Evolutionary conservation across 2,113 vertebrate species (phyloP), one percentile per base, ranked within the genome.

Genomic region (Chaetops frenatus): DNA sequence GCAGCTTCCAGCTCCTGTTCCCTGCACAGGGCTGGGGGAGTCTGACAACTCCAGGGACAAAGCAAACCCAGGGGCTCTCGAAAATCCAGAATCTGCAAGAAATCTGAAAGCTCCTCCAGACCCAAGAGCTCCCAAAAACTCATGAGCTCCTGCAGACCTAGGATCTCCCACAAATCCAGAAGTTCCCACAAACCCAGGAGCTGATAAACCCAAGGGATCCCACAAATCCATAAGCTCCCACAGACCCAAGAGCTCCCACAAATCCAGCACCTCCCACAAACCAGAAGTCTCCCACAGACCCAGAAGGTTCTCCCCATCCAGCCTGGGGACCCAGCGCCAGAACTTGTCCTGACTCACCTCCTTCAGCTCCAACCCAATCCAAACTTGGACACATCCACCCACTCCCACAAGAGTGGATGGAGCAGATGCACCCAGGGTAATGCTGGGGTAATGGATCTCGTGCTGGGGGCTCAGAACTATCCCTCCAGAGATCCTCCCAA

Each of bases 401-500:
- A 28, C 7, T 14, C 61, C 56, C 20, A 12, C n/a, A 2, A 2
- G 62, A 65, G 15, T 5, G 36, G 44, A 50, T 11, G 22, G 50
- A 80, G 22, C 48, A 33, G 50, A 57, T 1, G 11, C 16, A 45
- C 2, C 60, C 35, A 3, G 38, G 48, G 9, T 22, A 25, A 4
- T 4, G 9, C 6, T 45, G 7, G 6, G 44, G 3, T 45, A 1
- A 3, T 6, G 21, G 74, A 48, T 36, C 33, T 20, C 28, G 9
- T 0, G 7, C 0, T 38, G 57, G 61, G 38, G 36, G 31, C 51
- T 24, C 1, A 0, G 6, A 78, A 65, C 2, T 1, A 9, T 6
- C 24, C 48, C 61, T 24, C 22, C 33, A 54, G 17, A 45, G 17
- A 45, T 11, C 48, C 13, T 90, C 36, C 72, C 27, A 2, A 47